phyloP scores from a whole-genome alignment of 2,888 invertebrate genomes.

The Luperina nickerlii region DNA sequence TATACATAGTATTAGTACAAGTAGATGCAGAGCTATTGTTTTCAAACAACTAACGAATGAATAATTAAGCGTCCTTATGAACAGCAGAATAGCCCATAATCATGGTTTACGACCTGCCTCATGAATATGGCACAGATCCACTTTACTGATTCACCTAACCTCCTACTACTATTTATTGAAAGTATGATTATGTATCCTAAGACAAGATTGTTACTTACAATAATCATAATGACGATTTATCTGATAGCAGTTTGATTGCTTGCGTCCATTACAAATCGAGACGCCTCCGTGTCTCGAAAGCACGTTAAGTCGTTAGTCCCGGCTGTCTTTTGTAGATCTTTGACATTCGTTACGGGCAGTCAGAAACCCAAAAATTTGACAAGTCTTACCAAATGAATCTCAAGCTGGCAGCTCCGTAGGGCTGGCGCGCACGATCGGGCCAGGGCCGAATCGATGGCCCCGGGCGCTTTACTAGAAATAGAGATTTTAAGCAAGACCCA shows the following conservation, averaged over 20 bases:
- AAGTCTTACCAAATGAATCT: background rate
- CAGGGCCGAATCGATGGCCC: too few relatives aligned
- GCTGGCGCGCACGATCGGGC: too few relatives aligned
- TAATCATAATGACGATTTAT: background rate
- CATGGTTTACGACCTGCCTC: constrained; percentile 30
- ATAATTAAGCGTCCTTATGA: constrained; percentile 16
- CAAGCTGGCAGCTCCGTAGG: too few relatives aligned
- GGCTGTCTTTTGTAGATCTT: background rate
- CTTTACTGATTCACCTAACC: constrained; percentile 12
- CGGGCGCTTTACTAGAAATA: too few relatives aligned
- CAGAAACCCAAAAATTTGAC: background rate
- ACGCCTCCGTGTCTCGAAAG: background rate
- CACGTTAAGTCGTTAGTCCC: background rate
- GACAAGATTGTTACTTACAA: background rate
- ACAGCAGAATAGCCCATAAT: constrained; percentile 27
- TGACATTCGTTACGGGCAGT: background rate
- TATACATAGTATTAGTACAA: constrained; percentile 1
- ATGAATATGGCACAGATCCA: constrained; percentile 31
- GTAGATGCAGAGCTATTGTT: constrained; percentile 3
- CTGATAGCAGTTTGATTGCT: background rate
- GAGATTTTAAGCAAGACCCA: too few relatives aligned
- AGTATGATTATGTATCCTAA: background rate
- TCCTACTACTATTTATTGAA: background rate
- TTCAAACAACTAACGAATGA: constrained; percentile 19
- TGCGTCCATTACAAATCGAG: background rate